Base-by-base conservation (phyloP, 2,113 vertebrate species). In the Andinoacara biseriatus region DNA sequence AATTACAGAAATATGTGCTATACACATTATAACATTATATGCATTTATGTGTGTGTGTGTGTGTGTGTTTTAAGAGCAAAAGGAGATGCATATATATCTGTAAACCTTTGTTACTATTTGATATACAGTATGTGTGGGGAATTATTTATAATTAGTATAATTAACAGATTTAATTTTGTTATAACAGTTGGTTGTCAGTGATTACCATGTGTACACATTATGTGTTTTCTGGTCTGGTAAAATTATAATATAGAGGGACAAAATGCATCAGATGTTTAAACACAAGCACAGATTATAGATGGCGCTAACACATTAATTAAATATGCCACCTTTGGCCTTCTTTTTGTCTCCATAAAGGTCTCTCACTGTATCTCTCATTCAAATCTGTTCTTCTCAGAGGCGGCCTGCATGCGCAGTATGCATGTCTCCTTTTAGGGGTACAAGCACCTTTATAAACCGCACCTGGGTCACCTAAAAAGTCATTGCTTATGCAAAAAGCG, bases 291-390 rank as follows among this genome's bases (percentile, higher is more conserved):
- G 72, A 87, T 90, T 76, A 79, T 58, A 20, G 20, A 40, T 61
- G 10, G 74, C 58, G 76, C 76, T 84, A 67, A 88, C 84, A 76
- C 43, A 83, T 69, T 83, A 17, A 24, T 76, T 91, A 90, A 93
- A 94, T 90, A 91, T 92, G 67, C 78, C 85, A 88, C 93, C 93
- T 94, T 91, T 94, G 90, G 60, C 90, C 87, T 1, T 11, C 80
- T 82, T 91, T 94, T 95, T 95, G 94, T 95, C 90, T 94, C 83
- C 86, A 86, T 90, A 96, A 96, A 96, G 94, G 95, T 96, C 95
- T 92, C 87, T 63, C 75, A 26, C 76, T 86, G 31, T 95, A 93
- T 94, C 93, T 89, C 78, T 57, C 24, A 79, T 86, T 87, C 31
- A 22, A 87, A 94, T 95, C 94, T 85, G 33, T 88, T 87, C 69